phyloP scores from a whole-genome alignment of 2,888 invertebrate species.

The Agelastica alni region DNA sequence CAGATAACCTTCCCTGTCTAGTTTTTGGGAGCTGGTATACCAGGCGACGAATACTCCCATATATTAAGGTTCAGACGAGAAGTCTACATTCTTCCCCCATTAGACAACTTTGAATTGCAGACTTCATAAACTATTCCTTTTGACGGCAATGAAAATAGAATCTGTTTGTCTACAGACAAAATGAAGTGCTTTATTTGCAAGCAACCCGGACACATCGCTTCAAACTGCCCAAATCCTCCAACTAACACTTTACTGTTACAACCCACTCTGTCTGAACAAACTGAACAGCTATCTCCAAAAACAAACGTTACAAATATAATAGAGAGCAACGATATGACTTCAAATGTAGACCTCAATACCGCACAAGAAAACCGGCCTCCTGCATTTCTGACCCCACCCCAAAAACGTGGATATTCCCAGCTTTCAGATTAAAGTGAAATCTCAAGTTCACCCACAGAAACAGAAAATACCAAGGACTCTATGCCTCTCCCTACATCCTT shows the following conservation, averaged over 20 bases:
- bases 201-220: conserved; percentile 7
- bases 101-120: conserved; percentile 5
- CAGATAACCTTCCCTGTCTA: too few species aligned
- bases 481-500: too few species aligned
- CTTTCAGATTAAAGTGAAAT: background rate
- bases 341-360: too few species aligned
- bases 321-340: too few species aligned
- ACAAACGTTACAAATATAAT: too few species aligned
- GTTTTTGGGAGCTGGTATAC: too few species aligned
- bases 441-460: background rate
- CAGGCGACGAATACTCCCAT: conserved; percentile 14
- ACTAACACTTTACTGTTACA: too few species aligned
- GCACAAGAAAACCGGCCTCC: too few species aligned
- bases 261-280: background rate
- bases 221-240: conserved; percentile 3
- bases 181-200: conserved; percentile 8
- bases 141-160: conserved; percentile 12
- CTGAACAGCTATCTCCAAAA: background rate
- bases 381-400: background rate
- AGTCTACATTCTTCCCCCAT: conserved; percentile 7
- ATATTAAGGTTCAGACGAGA: conserved; percentile 7
- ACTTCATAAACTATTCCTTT: conserved; percentile 3
- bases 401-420: background rate
- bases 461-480: background rate
- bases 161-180: conserved; percentile 9